Evolutionary conservation across 2,797 vertebrate genomes (phyloP), one percentile per base, ranked within the genome.

Genomic region (Sardinella longiceps): DNA sequence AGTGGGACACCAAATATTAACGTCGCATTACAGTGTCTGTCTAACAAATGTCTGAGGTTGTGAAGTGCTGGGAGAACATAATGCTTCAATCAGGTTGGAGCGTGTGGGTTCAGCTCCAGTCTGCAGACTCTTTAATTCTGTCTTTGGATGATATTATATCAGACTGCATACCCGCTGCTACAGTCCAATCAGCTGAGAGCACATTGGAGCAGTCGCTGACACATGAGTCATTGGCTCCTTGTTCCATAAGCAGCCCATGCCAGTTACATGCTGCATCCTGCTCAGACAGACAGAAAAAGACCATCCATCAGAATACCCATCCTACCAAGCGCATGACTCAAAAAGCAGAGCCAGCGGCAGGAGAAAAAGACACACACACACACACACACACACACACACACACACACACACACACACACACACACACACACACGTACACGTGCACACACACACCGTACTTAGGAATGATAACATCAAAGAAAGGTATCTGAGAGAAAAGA

Each of bases 381-480:
- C 18, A 46, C 45, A 46, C 45, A 46, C 45, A 46, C 45, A 46
- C 45, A 46, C 45, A 46, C 45, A 46, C 45, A 46, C 46, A 48
- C 46, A 48, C 46, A 48, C 46, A 48, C 2, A 48, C 46, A 48
- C 7, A 48, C 46, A 48, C 9, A 48, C 46, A 48, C 46, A 48
- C 46, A 85, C 82, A 83, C 83, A 63, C 43, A 81, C 58, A n/a
- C n/a, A n/a, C n/a, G n/a, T n/a, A n/a, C n/a, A n/a, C n/a, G n/a
- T n/a, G n/a, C n/a, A n/a, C n/a, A 87, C 81, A 83, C 83, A 63
- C 43, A 81, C 58, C 58, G 2, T 82, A 84, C 83, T 87, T 80
- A 84, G 87, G 85, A 90, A 88, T 88, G 84, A 88, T 82, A 88
- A 88, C 87, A 88, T 81, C 77, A 87, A 85, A 70, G 46, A 88